These are phyloP conservation scores for Ophion ventricosus DNA, from an alignment of 2,888 invertebrate genomes.

Conservation along the genomic window DNA sequence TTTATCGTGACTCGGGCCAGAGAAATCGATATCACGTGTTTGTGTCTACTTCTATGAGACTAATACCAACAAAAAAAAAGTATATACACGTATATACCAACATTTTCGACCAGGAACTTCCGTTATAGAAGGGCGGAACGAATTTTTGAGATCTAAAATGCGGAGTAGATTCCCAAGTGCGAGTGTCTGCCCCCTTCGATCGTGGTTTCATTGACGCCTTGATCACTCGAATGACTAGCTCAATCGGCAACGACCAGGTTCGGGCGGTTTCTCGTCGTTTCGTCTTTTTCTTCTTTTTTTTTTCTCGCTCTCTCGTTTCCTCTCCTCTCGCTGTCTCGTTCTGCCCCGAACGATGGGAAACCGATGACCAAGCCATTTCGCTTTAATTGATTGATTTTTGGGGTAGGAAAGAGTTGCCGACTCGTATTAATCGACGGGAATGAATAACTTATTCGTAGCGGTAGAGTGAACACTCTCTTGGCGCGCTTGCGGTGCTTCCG, in stretches of 20 bases:
- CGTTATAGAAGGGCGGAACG: conserved; percentile 35
- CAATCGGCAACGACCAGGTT: conserved; percentile 34
- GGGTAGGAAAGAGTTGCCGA: conserved; percentile 66
- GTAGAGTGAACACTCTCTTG: not conserved
- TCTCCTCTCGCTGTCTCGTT: conserved; percentile 1
- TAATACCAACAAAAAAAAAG: too few species aligned
- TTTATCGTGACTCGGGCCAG: not conserved
- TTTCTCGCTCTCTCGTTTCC: not conserved
- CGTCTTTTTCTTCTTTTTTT: conserved; percentile 15
- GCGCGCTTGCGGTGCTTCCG: not conserved
- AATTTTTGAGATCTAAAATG: conserved; percentile 20
- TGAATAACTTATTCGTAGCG: conserved; percentile 54
- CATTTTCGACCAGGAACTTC: not conserved
- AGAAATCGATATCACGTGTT: not conserved
- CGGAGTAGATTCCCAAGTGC: not conserved
- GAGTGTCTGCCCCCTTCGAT: conserved; percentile 12
- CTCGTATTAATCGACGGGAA: conserved; percentile 43
- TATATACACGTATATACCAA: not conserved
- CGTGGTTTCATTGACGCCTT: conserved; percentile 51
- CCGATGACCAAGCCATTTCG: conserved; percentile 77
- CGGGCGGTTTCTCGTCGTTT: conserved; percentile 5
- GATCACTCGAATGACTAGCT: conserved; percentile 58
- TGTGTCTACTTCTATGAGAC: too few species aligned
- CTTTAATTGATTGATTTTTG: conserved; percentile 81
- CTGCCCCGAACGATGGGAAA: conserved; percentile 63